phyloP scores from a whole-genome alignment of 2,113 vertebrate species.

The Turnix velox region DNA sequence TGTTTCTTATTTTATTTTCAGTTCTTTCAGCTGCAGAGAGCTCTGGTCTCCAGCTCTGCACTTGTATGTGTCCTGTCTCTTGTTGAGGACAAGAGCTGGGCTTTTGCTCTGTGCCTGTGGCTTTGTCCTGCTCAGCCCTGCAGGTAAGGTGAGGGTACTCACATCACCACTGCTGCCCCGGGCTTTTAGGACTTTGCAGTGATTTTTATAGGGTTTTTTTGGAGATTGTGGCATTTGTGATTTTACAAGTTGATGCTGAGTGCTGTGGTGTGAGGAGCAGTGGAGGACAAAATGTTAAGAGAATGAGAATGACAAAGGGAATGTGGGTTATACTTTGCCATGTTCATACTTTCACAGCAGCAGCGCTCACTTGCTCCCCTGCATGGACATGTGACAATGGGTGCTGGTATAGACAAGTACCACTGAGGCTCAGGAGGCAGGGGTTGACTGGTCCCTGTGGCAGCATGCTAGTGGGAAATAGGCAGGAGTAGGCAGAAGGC shows the following conservation, averaged over 20 bases:
- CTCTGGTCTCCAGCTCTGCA: background rate
- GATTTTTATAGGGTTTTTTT: background rate
- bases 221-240: background rate
- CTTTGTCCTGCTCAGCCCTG: background rate
- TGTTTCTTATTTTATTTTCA: slow-evolving; percentile 23
- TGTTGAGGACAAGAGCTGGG: background rate
- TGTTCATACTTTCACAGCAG: background rate
- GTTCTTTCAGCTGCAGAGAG: background rate
- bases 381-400: background rate
- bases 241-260: background rate
- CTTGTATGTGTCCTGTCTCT: accelerated
- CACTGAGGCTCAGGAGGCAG: background rate
- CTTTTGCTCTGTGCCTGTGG: background rate
- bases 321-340: background rate
- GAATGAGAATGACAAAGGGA: background rate
- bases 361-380: background rate
- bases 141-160: background rate
- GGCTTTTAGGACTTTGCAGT: background rate
- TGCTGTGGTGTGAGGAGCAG: accelerated
- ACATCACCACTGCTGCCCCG: background rate
- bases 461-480: accelerated
- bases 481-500: background rate
- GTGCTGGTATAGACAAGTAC: background rate
- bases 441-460: background rate
- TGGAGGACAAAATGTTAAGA: background rate